phyloP scores from a whole-genome alignment of 2,888 invertebrate species.

The Phyto melanocephala region DNA sequence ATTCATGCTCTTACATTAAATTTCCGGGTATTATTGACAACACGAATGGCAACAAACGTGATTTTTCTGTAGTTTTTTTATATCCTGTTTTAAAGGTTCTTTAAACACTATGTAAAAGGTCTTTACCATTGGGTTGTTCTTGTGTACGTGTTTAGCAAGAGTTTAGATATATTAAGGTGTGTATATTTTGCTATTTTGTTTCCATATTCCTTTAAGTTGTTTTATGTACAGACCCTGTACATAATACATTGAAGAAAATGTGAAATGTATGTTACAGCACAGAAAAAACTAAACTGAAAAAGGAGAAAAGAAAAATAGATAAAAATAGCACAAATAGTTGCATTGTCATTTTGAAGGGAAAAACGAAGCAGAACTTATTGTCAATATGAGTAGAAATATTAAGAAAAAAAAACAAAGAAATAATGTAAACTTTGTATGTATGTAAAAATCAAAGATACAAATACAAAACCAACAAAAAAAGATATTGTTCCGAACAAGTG shows the following conservation, averaged over 20 bases:
- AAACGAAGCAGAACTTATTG: conserved; percentile 33
- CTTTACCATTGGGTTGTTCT: conserved; percentile 13
- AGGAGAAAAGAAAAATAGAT: no score
- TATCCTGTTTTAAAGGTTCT: conserved; percentile 37
- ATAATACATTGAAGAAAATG: conserved; percentile 9
- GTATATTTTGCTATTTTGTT: neutral
- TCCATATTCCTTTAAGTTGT: neutral
- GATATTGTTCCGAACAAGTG: conserved; percentile 4
- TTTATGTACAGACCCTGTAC: neutral
- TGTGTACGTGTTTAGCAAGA: neutral
- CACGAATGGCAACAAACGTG: conserved; percentile 61
- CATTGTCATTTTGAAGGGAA: conserved; percentile 30
- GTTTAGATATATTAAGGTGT: conserved; percentile 12
- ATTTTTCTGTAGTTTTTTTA: conserved; percentile 52
- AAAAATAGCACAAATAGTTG: conserved; percentile 25
- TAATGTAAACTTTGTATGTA: neutral
- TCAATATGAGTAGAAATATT: conserved; percentile 2
- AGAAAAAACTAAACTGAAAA: conserved; percentile 15
- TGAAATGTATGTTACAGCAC: neutral
- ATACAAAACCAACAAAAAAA: neutral
- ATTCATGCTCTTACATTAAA: conserved; percentile 54
- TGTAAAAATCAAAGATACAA: neutral
- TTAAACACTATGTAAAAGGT: conserved; percentile 25
- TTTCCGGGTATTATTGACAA: conserved; percentile 62
- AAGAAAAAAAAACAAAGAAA: neutral